These are phyloP conservation scores for Steinernema hermaphroditum DNA, from an alignment of 2,888 invertebrate genomes.

Conservation along the genomic window DNA sequence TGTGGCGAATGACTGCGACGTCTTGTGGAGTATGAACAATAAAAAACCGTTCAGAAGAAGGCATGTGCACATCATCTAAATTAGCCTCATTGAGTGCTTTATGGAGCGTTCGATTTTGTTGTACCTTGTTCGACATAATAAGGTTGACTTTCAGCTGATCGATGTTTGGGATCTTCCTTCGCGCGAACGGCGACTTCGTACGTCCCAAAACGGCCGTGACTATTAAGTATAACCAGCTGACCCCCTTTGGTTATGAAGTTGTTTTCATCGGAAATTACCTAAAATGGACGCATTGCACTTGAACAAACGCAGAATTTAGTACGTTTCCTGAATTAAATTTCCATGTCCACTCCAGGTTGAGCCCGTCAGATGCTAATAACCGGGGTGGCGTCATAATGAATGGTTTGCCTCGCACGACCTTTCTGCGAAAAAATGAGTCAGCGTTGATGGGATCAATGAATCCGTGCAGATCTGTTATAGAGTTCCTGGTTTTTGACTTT, in stretches of 20 bases:
- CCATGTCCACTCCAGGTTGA: background rate
- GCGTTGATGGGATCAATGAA: conserved; percentile 20
- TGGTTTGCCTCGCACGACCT: background rate
- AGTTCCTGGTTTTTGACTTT: background rate
- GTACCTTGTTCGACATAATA: conserved; percentile 2
- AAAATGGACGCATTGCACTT: background rate
- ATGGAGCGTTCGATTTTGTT: background rate
- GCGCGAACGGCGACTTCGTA: background rate
- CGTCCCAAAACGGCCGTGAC: background rate
- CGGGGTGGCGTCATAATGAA: conserved; percentile 8
- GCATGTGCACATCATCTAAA: conserved; percentile 3
- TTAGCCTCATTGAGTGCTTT: no score
- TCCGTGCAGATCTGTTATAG: background rate
- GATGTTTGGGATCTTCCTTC: background rate
- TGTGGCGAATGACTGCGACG: conserved; percentile 30
- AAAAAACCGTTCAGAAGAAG: conserved; percentile 34
- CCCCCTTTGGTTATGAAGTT: conserved; percentile 14
- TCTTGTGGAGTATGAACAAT: conserved; percentile 44
- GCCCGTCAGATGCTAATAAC: background rate
- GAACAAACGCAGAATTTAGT: background rate
- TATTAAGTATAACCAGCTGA: background rate
- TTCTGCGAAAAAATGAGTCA: conserved; percentile 17
- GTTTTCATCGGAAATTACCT: background rate
- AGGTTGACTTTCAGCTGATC: background rate
- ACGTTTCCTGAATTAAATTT: background rate